phyloP scores from a whole-genome alignment of 2,888 invertebrate species.

The Zygaena filipendulae region DNA sequence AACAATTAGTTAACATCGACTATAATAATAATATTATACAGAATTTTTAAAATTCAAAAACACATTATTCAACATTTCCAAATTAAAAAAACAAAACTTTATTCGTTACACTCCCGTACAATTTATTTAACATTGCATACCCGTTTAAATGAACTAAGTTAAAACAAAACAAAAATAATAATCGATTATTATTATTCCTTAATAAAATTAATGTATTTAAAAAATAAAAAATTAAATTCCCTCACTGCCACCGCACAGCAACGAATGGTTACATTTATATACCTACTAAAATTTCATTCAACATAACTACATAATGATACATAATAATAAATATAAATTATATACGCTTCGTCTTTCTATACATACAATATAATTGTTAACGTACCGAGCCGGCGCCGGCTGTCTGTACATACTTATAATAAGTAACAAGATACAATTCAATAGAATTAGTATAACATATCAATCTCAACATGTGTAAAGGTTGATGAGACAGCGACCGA shows the following conservation, averaged over 20 bases:
- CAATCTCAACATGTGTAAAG: slow-evolving; percentile 68
- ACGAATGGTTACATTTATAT: slow-evolving; percentile 30
- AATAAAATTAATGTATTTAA: too few relatives aligned
- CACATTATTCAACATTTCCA: slow-evolving; percentile 49
- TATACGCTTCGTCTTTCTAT: too few relatives aligned
- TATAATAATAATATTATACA: slow-evolving; percentile 62
- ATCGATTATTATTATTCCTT: too few relatives aligned
- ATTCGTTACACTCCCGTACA: slow-evolving; percentile 50
- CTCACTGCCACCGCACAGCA: slow-evolving; percentile 45
- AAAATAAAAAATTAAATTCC: slow-evolving; percentile 51
- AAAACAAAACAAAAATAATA: slow-evolving; percentile 41
- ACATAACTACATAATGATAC: slow-evolving; percentile 34
- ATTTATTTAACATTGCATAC: slow-evolving; percentile 64
- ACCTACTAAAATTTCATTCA: too few relatives aligned
- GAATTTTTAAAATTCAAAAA: slow-evolving; percentile 59
- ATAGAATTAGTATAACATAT: slow-evolving; percentile 68
- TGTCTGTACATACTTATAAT: slow-evolving; percentile 47
- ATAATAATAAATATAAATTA: too few relatives aligned
- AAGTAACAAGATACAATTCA: slow-evolving; percentile 66
- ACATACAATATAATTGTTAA: slow-evolving; percentile 19
- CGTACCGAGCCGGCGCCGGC: slow-evolving; percentile 24
- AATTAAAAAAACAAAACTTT: slow-evolving; percentile 54
- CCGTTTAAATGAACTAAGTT: slow-evolving; percentile 63
- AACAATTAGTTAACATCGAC: slow-evolving; percentile 57
- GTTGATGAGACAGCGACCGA: slow-evolving; percentile 53